These are phyloP conservation scores for Bufo gargarizans DNA, from an alignment of 2,113 vertebrate genomes.

Conservation along the genomic window DNA sequence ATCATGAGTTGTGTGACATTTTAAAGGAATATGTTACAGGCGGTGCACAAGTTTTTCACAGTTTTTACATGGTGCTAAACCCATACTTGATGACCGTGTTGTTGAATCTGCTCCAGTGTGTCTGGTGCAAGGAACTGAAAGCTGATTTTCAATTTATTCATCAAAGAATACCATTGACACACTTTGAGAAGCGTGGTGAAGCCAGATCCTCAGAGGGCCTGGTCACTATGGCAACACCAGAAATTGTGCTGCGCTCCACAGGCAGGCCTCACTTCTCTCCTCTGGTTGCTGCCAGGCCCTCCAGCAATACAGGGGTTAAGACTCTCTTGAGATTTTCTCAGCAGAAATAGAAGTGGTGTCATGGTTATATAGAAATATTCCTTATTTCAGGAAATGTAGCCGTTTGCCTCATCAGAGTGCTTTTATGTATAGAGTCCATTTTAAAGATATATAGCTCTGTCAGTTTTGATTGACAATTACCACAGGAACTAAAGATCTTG, in stretches of 20 bases:
- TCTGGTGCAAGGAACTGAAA: conserved; percentile 69
- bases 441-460: not conserved
- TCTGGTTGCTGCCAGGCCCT: conserved; percentile 27
- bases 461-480: too few species aligned
- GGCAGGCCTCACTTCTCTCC: not conserved
- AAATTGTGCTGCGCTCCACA: conserved; percentile 25
- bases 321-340: conserved; percentile 24
- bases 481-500: too few species aligned
- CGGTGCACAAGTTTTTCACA: not conserved
- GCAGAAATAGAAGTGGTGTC: conserved; percentile 35
- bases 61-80: not conserved
- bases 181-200: conserved; percentile 69
- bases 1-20: not conserved
- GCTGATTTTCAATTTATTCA: conserved; percentile 74
- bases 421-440: not conserved
- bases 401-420: not conserved
- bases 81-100: not conserved
- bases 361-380: not conserved
- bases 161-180: conserved; percentile 72
- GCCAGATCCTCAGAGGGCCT: conserved; percentile 71
- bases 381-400: not conserved
- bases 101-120: not conserved
- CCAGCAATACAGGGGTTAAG: conserved; percentile 49
- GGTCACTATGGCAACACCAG: conserved; percentile 87
- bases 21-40: not conserved